phyloP scores from a whole-genome alignment of 2,888 invertebrate genomes.

The Drosophila atripex region DNA sequence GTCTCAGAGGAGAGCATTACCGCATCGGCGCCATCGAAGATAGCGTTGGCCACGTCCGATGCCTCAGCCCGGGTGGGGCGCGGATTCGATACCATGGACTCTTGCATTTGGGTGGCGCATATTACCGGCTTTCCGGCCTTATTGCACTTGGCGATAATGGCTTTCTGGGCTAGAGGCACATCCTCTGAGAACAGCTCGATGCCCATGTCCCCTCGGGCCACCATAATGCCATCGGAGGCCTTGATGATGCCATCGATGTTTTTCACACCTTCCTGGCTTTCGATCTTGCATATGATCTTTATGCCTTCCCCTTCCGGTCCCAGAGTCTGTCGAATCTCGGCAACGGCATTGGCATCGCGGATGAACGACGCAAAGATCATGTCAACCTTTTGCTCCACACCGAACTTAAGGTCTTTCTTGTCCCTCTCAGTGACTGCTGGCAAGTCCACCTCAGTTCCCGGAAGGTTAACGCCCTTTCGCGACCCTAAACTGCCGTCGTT shows the following conservation, averaged over 20 bases:
- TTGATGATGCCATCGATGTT: slow-evolving; percentile 96
- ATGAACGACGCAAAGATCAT: slow-evolving; percentile 99
- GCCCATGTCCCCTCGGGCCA: slow-evolving; percentile 98
- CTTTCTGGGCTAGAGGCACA: slow-evolving; percentile 98
- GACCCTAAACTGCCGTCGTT: slow-evolving; percentile 97
- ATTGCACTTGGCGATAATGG: slow-evolving; percentile 98
- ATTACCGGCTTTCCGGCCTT: slow-evolving; percentile 97
- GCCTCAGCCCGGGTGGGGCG: slow-evolving; percentile 97
- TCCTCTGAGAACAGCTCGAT: slow-evolving; percentile 99
- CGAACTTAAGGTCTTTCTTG: slow-evolving; percentile 93
- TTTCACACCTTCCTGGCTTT: slow-evolving; percentile 97
- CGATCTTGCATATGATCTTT: slow-evolving; percentile 98
- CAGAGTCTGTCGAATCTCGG: slow-evolving; percentile 92
- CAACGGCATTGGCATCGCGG: slow-evolving; percentile 92
- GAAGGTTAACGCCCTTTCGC: slow-evolving; percentile 97
- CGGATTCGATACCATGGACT: slow-evolving; percentile 98
- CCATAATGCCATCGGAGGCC: slow-evolving; percentile 98
- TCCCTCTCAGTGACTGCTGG: slow-evolving; percentile 99
- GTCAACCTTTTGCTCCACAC: slow-evolving; percentile 92
- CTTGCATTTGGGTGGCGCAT: slow-evolving; percentile 99
- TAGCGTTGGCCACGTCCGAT: slow-evolving; percentile 98
- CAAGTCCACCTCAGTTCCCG: slow-evolving; percentile 96
- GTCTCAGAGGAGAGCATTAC: slow-evolving; percentile 99
- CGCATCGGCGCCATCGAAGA: slow-evolving; percentile 98
- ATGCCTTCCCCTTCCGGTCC: slow-evolving; percentile 95